A percentile compares a stretch with the other conserved stretches of the same genome.
These are phyloP conservation scores for Danio tinwini DNA, from an alignment of 2,797 vertebrate species.

Conservation along the genomic window DNA sequence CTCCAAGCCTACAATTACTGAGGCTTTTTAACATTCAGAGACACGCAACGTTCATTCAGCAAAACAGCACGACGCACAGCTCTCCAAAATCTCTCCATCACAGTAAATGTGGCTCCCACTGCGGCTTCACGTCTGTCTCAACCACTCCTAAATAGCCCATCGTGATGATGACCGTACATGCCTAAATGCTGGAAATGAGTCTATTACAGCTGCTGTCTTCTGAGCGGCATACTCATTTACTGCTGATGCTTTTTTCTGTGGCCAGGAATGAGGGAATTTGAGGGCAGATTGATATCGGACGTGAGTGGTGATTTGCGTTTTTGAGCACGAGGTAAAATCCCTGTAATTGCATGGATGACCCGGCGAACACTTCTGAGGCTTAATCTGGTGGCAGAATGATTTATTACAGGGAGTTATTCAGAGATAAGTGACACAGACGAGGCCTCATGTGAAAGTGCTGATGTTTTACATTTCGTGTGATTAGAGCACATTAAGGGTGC, in stretches of 20 bases:
- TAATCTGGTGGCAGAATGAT: not conserved
- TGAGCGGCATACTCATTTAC: conserved; percentile 4
- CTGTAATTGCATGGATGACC: conserved; percentile 39
- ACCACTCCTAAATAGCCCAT: conserved; percentile 32
- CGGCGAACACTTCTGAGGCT: conserved; percentile 3
- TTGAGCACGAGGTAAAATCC: not conserved
- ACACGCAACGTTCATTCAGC: conserved; percentile 12
- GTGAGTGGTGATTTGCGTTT: conserved; percentile 14
- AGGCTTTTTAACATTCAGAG: not conserved
- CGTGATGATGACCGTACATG: conserved; percentile 21
- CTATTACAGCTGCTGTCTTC: conserved; percentile 9
- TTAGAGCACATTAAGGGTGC: not conserved
- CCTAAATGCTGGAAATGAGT: conserved; percentile 36
- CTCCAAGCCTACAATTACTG: not conserved
- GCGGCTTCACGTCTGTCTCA: not conserved
- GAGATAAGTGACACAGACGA: conserved; percentile 1
- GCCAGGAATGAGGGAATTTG: conserved; percentile 18
- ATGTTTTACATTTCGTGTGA: not conserved
- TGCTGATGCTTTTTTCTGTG: not conserved
- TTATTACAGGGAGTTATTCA: not conserved
- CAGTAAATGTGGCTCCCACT: conserved; percentile 20
- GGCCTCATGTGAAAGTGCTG: not conserved
- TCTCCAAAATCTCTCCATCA: conserved; percentile 22
- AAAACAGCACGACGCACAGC: conserved; percentile 1
- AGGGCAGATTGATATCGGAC: conserved; percentile 15